These are phyloP conservation scores for Chrysoperla carnea DNA, from an alignment of 1,140 invertebrate genomes.

Conservation along the genomic window DNA sequence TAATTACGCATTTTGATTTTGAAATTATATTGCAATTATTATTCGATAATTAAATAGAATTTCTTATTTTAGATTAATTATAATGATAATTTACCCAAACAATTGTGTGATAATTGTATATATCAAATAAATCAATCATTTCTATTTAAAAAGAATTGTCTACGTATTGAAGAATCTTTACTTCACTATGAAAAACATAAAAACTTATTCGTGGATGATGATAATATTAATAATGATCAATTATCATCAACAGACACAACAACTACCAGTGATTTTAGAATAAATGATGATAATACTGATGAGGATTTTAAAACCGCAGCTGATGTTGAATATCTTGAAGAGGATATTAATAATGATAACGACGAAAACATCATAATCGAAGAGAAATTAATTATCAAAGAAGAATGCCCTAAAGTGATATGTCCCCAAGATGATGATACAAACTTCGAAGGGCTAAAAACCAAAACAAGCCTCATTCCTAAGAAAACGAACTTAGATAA, in stretches of 20 bases:
- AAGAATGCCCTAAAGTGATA: neutral
- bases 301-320: too few relatives aligned
- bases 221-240: neutral
- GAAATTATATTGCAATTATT: neutral
- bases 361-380: neutral
- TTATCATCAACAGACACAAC: too few relatives aligned
- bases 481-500: neutral
- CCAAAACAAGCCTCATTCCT: too few relatives aligned
- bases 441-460: too few relatives aligned
- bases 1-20: too few relatives aligned
- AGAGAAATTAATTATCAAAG: neutral
- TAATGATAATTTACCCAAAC: slow-evolving; percentile 10
- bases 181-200: neutral
- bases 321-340: too few relatives aligned
- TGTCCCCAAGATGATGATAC: neutral
- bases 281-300: neutral
- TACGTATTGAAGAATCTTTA: neutral
- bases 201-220: neutral
- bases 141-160: slow-evolving; percentile 9
- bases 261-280: neutral
- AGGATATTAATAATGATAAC: neutral
- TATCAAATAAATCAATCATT: slow-evolving; percentile 12
- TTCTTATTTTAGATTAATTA: slow-evolving; percentile 7
- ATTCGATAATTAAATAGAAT: neutral
- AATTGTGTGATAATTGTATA: slow-evolving; percentile 12